phyloP scores from a whole-genome alignment of 1,140 invertebrate species.

The Lordiphosa mommai region DNA sequence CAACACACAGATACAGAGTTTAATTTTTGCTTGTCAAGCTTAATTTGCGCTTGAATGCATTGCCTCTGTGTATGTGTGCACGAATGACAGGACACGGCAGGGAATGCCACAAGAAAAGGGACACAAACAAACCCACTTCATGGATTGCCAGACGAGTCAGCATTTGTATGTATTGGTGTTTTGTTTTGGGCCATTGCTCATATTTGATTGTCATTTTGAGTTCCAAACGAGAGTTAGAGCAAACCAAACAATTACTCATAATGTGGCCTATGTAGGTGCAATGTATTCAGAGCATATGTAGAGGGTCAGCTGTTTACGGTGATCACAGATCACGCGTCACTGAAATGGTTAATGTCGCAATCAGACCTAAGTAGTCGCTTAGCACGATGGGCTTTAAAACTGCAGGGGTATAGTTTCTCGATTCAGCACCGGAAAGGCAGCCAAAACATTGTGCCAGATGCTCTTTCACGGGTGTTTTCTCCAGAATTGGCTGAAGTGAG shows the following conservation, averaged over 20 bases:
- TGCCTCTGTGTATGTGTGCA: slow-evolving; percentile 34
- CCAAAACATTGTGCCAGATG: too few species aligned
- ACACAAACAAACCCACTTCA: slow-evolving; percentile 27
- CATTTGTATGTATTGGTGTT: slow-evolving; percentile 35
- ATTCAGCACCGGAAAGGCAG: too few species aligned
- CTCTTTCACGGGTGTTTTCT: too few species aligned
- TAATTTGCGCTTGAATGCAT: slow-evolving; percentile 76
- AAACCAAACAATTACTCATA: slow-evolving; percentile 40
- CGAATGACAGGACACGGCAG: slow-evolving; percentile 49
- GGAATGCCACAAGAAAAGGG: slow-evolving; percentile 34
- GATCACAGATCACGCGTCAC: too few species aligned
- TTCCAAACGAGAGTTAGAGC: slow-evolving; percentile 17
- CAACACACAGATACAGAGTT: too few species aligned
- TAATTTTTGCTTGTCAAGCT: slow-evolving; percentile 78
- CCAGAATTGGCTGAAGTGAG: too few species aligned
- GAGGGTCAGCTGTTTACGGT: too few species aligned
- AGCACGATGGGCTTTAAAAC: too few species aligned
- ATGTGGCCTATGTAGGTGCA: not conserved
- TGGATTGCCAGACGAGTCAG: slow-evolving; percentile 24
- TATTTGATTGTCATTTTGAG: slow-evolving; percentile 41
- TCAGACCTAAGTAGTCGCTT: too few species aligned
- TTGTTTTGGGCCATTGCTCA: slow-evolving; percentile 12
- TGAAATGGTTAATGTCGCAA: too few species aligned
- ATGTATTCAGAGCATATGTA: too few species aligned
- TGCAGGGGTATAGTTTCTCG: too few species aligned